These are phyloP conservation scores for Clarias fuscus DNA, from an alignment of 2,797 vertebrate species.

Conservation along the genomic window DNA sequence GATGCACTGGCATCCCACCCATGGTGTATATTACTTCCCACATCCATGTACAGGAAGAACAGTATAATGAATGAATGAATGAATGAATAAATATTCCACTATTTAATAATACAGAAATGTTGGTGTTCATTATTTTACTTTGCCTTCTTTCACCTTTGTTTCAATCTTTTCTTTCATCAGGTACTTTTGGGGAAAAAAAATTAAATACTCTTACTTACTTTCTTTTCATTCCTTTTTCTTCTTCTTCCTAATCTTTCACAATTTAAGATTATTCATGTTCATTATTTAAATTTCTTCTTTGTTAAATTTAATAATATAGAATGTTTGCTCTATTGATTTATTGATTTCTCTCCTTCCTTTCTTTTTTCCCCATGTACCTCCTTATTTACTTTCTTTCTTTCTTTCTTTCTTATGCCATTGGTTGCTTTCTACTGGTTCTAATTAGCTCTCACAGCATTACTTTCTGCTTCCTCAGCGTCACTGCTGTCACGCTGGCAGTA, in stretches of 20 bases:
- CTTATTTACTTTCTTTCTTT: not conserved
- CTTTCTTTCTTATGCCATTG: not conserved
- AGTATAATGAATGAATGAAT: no score
- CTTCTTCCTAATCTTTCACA: not conserved
- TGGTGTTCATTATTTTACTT: no score
- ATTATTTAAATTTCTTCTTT: not conserved
- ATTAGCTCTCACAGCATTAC: not conserved
- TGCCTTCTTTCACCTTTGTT: not conserved
- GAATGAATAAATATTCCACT: no score
- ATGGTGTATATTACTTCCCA: no score
- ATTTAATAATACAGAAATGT: no score
- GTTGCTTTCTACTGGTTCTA: not conserved
- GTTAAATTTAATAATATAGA: not conserved
- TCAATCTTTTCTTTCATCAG: not conserved
- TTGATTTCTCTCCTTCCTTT: not conserved
- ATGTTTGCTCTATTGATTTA: no score
- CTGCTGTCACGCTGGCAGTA: constrained; percentile 68
- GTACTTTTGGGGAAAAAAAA: not conserved
- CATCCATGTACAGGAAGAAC: no score
- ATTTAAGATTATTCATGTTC: not conserved
- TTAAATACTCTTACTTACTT: not conserved
- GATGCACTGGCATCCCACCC: no score
- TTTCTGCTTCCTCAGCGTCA: constrained; percentile 56
- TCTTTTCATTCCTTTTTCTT: not conserved
- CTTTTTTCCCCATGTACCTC: not conserved